Percentiles rank a stretch among this genome's conserved stretches.
These are phyloP conservation scores for Marronus borbonicus DNA, from an alignment of 2,888 invertebrate species.

Conservation along the genomic window DNA sequence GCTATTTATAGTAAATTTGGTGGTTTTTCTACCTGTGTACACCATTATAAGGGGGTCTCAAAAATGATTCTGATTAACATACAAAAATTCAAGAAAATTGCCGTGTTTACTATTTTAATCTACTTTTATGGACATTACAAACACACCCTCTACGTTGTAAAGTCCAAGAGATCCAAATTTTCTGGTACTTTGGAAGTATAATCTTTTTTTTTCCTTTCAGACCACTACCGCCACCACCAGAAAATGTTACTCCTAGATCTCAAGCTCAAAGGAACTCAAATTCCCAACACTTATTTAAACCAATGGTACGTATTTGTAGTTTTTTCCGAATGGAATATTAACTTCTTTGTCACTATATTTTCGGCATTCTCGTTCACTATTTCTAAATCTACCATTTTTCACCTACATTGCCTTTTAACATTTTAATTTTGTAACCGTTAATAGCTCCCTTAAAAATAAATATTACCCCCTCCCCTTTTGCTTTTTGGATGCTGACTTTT, in stretches of 20 bases:
- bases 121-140: too few relatives aligned
- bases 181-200: neutral
- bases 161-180: too few relatives aligned
- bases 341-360: too few relatives aligned
- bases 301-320: slow-evolving; percentile 78
- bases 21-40: too few relatives aligned
- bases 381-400: neutral
- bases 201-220: slow-evolving; percentile 68
- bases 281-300: slow-evolving; percentile 89
- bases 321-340: too few relatives aligned
- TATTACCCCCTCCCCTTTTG: slow-evolving; percentile 64
- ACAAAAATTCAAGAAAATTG: too few relatives aligned
- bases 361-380: too few relatives aligned
- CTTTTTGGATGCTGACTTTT: slow-evolving; percentile 54
- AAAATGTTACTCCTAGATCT: slow-evolving; percentile 75
- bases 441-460: neutral
- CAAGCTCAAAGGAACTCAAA: slow-evolving; percentile 87
- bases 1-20: too few relatives aligned
- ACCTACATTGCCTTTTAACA: slow-evolving; percentile 55
- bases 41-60: too few relatives aligned
- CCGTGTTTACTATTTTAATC: too few relatives aligned
- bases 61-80: too few relatives aligned
- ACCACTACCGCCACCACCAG: slow-evolving; percentile 89
- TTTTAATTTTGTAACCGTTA: neutral
- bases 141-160: too few relatives aligned